phyloP scores from a whole-genome alignment of 2,888 invertebrate species.

The Brenthis hecate region DNA sequence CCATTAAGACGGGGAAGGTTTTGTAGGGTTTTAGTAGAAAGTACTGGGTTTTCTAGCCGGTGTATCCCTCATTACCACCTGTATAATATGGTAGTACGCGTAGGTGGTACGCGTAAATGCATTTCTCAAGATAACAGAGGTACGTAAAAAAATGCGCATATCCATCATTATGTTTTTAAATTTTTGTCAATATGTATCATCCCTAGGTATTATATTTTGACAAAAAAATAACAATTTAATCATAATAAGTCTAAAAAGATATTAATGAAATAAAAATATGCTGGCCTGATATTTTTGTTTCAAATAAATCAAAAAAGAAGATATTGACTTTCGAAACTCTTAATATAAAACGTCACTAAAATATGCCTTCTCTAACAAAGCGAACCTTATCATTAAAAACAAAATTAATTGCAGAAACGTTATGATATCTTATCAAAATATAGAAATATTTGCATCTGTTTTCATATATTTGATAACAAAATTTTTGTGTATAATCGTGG shows the following conservation, averaged over 20 bases:
- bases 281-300: conserved; percentile 4
- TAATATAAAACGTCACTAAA: conserved; percentile 58
- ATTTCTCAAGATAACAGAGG: no score
- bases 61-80: no score
- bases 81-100: no score
- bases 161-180: no score
- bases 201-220: no score
- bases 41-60: no score
- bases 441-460: conserved; percentile 58
- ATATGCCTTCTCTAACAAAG: conserved; percentile 50
- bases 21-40: no score
- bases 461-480: conserved; percentile 57
- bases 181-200: no score
- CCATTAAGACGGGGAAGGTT: no score
- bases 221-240: no score
- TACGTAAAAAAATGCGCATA: no score
- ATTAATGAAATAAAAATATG: background rate
- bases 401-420: conserved; percentile 50
- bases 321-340: conserved; percentile 22
- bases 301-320: conserved; percentile 2
- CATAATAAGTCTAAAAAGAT: background rate
- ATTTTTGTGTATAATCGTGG: conserved; percentile 53
- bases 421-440: conserved; percentile 69
- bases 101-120: no score
- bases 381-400: conserved; percentile 39